These are phyloP conservation scores for Bombyx huttoni DNA, from an alignment of 2,888 invertebrate species.

Conservation along the genomic window DNA sequence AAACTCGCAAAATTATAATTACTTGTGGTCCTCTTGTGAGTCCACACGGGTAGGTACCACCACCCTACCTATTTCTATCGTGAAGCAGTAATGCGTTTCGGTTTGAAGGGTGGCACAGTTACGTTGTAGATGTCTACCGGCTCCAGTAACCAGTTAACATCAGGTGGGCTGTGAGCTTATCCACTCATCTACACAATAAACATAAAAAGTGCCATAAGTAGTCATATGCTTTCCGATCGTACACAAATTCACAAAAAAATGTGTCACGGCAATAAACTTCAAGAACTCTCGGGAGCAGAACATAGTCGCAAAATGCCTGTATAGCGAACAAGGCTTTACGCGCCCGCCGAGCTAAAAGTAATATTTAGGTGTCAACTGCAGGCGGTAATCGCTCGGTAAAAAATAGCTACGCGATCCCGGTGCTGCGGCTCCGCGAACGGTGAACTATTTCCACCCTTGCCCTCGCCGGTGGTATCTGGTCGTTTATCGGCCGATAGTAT, in stretches of 20 bases:
- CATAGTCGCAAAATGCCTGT: conserved; percentile 49
- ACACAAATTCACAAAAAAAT: conserved; percentile 25
- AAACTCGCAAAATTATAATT: too few relatives aligned
- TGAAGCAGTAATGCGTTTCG: too few relatives aligned
- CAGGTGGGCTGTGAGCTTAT: too few relatives aligned
- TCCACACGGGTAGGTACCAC: too few relatives aligned
- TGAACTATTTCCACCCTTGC: conserved; percentile 65
- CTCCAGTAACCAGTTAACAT: too few relatives aligned
- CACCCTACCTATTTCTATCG: too few relatives aligned
- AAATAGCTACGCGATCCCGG: conserved; percentile 38
- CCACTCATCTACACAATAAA: too few relatives aligned
- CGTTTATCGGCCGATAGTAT: conserved; percentile 70
- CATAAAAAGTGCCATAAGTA: too few relatives aligned
- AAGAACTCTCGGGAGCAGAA: conserved; percentile 37
- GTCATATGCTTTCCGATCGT: not conserved
- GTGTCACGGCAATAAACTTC: conserved; percentile 52
- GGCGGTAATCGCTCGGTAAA: conserved; percentile 67
- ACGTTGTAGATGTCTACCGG: too few relatives aligned
- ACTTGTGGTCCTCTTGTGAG: too few relatives aligned
- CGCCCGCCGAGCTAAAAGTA: conserved; percentile 48
- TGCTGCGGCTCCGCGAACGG: conserved; percentile 11
- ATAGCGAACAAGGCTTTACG: conserved; percentile 27
- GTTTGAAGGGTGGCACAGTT: too few relatives aligned
- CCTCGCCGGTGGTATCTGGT: conserved; percentile 40
- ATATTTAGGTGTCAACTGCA: conserved; percentile 72